These are phyloP conservation scores for Regulus satrapa DNA, from an alignment of 2,113 vertebrate genomes.

Conservation along the genomic window DNA sequence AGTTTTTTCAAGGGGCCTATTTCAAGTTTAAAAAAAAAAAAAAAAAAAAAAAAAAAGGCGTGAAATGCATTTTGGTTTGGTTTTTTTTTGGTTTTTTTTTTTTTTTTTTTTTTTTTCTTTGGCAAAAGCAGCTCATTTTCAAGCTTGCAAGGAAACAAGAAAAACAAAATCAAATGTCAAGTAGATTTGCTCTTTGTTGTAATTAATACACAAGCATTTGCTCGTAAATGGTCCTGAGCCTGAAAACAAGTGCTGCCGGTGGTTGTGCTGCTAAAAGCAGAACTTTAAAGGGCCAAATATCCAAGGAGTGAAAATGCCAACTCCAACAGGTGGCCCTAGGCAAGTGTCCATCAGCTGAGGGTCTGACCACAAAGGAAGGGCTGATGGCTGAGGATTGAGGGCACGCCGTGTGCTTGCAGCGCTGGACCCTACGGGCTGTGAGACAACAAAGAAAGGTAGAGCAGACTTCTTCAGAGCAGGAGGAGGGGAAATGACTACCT, in stretches of 20 bases:
- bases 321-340: neutral
- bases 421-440: rapidly evolving
- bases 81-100: conserved; percentile 31
- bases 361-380: neutral
- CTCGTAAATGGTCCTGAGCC: conserved; percentile 20
- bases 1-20: conserved; percentile 44
- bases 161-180: conserved; percentile 71
- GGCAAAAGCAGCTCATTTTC: conserved; percentile 60
- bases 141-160: conserved; percentile 55
- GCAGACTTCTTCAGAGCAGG: neutral
- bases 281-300: neutral
- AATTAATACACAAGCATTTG: conserved; percentile 51
- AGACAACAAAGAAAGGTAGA: neutral
- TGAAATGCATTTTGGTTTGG: conserved; percentile 32
- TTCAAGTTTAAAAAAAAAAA: conserved; percentile 29
- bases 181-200: conserved; percentile 66
- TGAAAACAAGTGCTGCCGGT: neutral
- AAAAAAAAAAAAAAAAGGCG: conserved; percentile 26
- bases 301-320: neutral
- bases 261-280: neutral
- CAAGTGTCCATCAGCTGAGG: neutral
- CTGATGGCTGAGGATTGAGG: neutral
- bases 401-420: rapidly evolving
- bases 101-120: conserved; percentile 25
- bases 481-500: conserved; percentile 24